Conservation (phyloP, 2,797 vertebrate species). For the Fistularia tabacaria region DNA sequence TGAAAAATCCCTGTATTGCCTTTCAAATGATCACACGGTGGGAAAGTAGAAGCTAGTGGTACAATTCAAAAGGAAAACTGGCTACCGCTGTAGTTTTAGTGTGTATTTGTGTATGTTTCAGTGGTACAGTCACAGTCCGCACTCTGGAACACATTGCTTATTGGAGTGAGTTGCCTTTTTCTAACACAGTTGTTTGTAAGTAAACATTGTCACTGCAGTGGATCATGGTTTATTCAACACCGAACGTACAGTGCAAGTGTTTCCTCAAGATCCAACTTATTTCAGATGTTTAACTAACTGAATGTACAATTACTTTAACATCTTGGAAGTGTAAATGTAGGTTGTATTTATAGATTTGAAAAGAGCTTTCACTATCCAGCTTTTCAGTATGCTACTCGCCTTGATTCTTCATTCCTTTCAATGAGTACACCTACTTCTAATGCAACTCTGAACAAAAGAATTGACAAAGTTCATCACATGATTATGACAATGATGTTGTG, state of each 20-base stretch:
- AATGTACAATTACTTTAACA: slow-evolving; percentile 70
- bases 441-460: slow-evolving; percentile 59
- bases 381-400: slow-evolving; percentile 61
- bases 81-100: slow-evolving; percentile 37
- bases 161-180: slow-evolving; percentile 44
- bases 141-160: slow-evolving; percentile 44
- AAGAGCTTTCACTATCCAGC: slow-evolving; percentile 56
- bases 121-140: slow-evolving; percentile 42
- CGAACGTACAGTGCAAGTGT: slow-evolving; percentile 41
- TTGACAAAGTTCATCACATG: slow-evolving; percentile 62
- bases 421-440: slow-evolving; percentile 54
- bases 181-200: slow-evolving; percentile 24
- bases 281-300: slow-evolving; percentile 61
- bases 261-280: slow-evolving; percentile 46
- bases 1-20: slow-evolving; percentile 24
- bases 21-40: slow-evolving; percentile 12
- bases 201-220: slow-evolving; percentile 51
- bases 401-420: slow-evolving; percentile 68
- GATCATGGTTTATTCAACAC: slow-evolving; percentile 27
- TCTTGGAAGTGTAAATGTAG: slow-evolving; percentile 61
- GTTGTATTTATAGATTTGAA: slow-evolving; percentile 58
- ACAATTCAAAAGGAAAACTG: slow-evolving; percentile 19
- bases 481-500: slow-evolving; percentile 73
- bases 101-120: slow-evolving; percentile 52
- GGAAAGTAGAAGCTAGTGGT: slow-evolving; percentile 28